These are phyloP conservation scores for Ooceraea biroi DNA, from an alignment of 1,140 invertebrate species.

Conservation along the genomic window DNA sequence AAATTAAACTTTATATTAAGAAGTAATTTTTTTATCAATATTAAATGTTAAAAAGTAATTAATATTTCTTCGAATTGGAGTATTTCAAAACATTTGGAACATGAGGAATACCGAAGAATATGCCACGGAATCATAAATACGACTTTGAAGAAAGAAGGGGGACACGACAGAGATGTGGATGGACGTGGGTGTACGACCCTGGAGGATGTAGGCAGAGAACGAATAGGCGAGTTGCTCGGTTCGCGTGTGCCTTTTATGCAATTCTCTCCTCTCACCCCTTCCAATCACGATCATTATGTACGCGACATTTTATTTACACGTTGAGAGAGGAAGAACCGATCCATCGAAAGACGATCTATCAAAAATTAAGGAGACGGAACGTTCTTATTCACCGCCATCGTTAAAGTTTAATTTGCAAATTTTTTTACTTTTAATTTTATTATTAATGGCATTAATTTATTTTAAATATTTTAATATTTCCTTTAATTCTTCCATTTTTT, in stretches of 20 bases:
- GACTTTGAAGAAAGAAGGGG: conserved; percentile 8
- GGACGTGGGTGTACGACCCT: conserved; percentile 82
- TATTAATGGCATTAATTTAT: background rate
- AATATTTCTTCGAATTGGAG: background rate
- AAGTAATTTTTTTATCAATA: background rate
- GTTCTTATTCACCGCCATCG: background rate
- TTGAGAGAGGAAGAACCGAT: conserved; percentile 37
- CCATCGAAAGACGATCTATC: conserved; percentile 24
- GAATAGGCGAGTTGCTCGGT: conserved; percentile 78
- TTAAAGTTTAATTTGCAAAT: conserved; percentile 1
- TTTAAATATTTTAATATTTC: background rate
- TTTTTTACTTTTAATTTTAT: background rate
- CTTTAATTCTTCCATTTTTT: background rate
- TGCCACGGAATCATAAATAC: background rate
- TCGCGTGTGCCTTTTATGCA: conserved; percentile 80
- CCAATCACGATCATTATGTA: conserved; percentile 75
- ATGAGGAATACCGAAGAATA: background rate
- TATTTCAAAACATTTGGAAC: background rate
- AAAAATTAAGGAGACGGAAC: background rate
- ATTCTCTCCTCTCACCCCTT: conserved; percentile 75
- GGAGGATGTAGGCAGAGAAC: conserved; percentile 79
- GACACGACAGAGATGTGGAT: conserved; percentile 36
- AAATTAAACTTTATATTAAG: background rate
- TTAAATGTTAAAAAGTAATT: background rate
- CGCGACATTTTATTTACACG: conserved; percentile 61